phyloP scores from a whole-genome alignment of 2,888 invertebrate genomes.

The Melipona bicolor region DNA sequence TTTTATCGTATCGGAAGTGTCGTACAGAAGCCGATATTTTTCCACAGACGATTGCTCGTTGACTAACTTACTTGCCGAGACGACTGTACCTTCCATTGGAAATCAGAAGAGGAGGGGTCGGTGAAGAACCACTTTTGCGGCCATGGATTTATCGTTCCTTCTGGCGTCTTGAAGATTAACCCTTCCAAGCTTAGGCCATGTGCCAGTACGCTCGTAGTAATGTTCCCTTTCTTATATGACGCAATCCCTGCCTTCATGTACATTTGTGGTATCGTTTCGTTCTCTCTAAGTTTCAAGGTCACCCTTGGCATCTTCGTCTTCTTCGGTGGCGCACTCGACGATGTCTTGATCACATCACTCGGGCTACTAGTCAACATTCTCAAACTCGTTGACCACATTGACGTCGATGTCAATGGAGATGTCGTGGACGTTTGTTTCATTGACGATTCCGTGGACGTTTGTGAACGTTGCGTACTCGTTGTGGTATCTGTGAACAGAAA shows the following conservation, averaged over 20 bases:
- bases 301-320: slow-evolving; percentile 74
- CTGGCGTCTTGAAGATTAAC: slow-evolving; percentile 79
- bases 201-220: slow-evolving; percentile 78
- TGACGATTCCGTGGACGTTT: slow-evolving; percentile 36
- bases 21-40: neutral
- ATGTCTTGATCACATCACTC: slow-evolving; percentile 34
- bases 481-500: slow-evolving; percentile 31
- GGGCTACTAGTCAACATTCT: slow-evolving; percentile 29
- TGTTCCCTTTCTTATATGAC: slow-evolving; percentile 79
- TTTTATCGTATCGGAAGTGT: neutral
- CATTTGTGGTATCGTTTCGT: slow-evolving; percentile 79
- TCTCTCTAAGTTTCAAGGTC: slow-evolving; percentile 75
- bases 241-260: slow-evolving; percentile 79
- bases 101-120: slow-evolving; percentile 88
- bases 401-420: neutral
- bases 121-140: slow-evolving; percentile 88
- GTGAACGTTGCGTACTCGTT: slow-evolving; percentile 41
- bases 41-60: neutral
- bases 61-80: slow-evolving; percentile 15
- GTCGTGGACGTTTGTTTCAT: slow-evolving; percentile 34
- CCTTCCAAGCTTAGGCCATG: slow-evolving; percentile 78
- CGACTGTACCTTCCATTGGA: slow-evolving; percentile 86
- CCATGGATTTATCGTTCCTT: slow-evolving; percentile 85
- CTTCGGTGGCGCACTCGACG: slow-evolving; percentile 30
- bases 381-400: slow-evolving; percentile 27